Evolutionary conservation across 2,113 vertebrate species (phyloP), one percentile per base, ranked within the genome.

Genomic region (Sminthopsis crassicaudata): DNA sequence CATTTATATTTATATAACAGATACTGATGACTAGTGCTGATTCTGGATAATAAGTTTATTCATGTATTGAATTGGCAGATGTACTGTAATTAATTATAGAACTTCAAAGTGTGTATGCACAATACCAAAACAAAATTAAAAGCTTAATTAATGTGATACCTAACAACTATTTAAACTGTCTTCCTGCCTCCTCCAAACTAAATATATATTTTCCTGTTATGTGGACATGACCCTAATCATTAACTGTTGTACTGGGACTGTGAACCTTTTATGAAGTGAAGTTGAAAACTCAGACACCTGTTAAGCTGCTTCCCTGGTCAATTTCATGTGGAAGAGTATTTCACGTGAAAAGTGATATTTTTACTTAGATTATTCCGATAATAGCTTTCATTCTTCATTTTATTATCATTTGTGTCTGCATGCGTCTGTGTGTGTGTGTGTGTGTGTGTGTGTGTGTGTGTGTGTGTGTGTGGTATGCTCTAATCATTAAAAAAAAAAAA

Each of bases 291-390:
- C 36, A 76, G 9, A 3, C 84, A 91, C 54, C 91, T 55, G 52
- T 84, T 94, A 95, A 76, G 11, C 10, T 91, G 5, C 94, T 96
- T 89, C 46, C 5, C 52, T 91, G 36, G 90, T 22, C 92, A 94
- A 24, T 55, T 52, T 90, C 48, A 48, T 6, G 5, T 48, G 48
- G 48, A 6, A 48, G n/a, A 96, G 46, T 46, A 95, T 93, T 8
- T 95, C 76, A 46, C 36, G 42, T 91, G 90, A 91, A 91, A 89
- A 91, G 6, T 60, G 27, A 23, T 90, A 95, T 92, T 91, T 96
- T 95, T 90, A 84, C 24, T 50, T 90, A 12, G 54, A 30, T 54
- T 54, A 76, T 96, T 96, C 96, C 93, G 53, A 88, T 26, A 96
- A 51, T 36, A 22, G 46, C 50, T 8, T 94, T 30, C n/a, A 90